Evolutionary conservation across 2,113 vertebrate genomes (phyloP), one percentile per base, ranked within the genome.

Genomic region (Emydocephalus ijimae): DNA sequence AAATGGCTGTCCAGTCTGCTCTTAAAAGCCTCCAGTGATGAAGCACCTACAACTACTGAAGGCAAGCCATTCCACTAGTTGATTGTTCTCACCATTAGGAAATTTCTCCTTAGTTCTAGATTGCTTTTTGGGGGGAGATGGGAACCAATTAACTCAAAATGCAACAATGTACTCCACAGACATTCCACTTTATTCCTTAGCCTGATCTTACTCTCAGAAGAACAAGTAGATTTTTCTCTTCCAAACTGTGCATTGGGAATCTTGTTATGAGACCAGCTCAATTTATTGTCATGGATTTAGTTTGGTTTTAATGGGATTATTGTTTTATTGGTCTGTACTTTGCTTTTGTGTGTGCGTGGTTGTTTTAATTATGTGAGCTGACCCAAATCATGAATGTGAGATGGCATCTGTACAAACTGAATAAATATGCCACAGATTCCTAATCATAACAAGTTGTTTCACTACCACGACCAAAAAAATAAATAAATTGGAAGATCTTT

Each of bases 61-160:
- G 64, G 12, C n/a, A n/a, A 69, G 11, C 64, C 5, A 15, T 69
- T 69, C 64, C 29, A 34, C 12, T n/a, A 1, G 12, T 69, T 69
- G 29, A 69, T 69, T 15, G 1, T 69, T 69, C 29, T 69, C 29
- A 69, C 64, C n/a, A 5, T 69, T 69, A 69, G 64, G 64, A n/a
- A 34, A 69, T 69, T 34, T 69, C 12, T 69, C 12, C 64, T 69
- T 34, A 69, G 64, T n/a, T 69, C 29, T 69, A 69, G 12, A 6
- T 15, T 69, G 29, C 29, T 69, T 69, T 34, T 69, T 0, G 48
- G 48, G 8, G 48, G 48, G 1, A 89, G 1, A 0, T 54, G n/a
- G 9, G 4, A 85, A 94, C 91, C 69, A 43, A 90, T 39, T 52
- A 54, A 74, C 92, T 43, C 11, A 45, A 90, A 92, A 91, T 54